phyloP scores from a whole-genome alignment of 2,797 vertebrate species.

The Adrianichthys oophorus region DNA sequence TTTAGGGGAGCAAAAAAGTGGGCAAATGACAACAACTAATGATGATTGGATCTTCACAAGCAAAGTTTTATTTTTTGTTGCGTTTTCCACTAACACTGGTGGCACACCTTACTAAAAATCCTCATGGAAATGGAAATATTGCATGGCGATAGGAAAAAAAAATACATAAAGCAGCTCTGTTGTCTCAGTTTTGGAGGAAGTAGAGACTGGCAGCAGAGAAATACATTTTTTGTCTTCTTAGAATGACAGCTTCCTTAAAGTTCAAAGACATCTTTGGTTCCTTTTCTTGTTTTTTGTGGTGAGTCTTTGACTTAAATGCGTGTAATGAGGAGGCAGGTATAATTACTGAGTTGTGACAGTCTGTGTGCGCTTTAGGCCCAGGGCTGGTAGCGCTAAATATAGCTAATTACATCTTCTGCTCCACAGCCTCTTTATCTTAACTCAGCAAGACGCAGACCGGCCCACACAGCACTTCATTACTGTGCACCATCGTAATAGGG shows the following conservation, averaged over 20 bases:
- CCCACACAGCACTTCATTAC: conserved; percentile 77
- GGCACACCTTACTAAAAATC: too few species aligned
- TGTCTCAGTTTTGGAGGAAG: too few species aligned
- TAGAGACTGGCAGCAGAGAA: too few species aligned
- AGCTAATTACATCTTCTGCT: conserved; percentile 78
- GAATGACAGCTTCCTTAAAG: too few species aligned
- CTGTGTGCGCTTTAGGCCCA: conserved; percentile 53
- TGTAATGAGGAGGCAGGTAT: conserved; percentile 53
- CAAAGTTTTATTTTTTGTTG: too few species aligned
- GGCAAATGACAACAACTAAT: too few species aligned
- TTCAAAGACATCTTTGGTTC: neutral
- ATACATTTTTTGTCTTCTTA: neutral
- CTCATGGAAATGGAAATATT: too few species aligned
- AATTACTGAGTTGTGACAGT: conserved; percentile 66
- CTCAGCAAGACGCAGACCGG: conserved; percentile 77
- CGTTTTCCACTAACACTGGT: too few species aligned
- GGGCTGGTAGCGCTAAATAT: conserved; percentile 69
- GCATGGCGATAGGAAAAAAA: too few species aligned
- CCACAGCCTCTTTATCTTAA: conserved; percentile 75
- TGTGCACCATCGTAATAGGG: conserved; percentile 64
- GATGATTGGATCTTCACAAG: too few species aligned
- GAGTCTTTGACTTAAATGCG: conserved; percentile 18
- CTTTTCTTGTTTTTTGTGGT: conserved; percentile 22
- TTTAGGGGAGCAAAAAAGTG: too few species aligned
- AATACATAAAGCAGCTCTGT: too few species aligned